Conservation (phyloP, 1,140 invertebrate species). For the Polypedilum pembai region DNA sequence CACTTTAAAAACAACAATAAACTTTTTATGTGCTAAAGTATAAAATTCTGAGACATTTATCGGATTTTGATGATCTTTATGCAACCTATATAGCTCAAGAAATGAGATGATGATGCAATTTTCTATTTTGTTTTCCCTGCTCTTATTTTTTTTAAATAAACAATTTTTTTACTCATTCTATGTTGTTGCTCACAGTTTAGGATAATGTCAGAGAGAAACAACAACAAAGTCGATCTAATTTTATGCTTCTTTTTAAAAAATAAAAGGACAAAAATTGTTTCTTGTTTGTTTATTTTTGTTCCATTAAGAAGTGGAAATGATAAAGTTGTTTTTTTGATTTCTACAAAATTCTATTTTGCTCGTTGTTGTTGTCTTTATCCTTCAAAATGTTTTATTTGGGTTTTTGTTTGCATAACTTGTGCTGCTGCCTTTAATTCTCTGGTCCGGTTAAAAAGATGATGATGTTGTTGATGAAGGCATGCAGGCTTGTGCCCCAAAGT, state of each 20-base stretch:
- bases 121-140: not conserved
- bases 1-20: too few relatives aligned
- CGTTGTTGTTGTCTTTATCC: not conserved
- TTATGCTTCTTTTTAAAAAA: not conserved
- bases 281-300: not conserved
- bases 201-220: not conserved
- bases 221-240: not conserved
- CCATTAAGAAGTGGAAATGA: conserved; percentile 23
- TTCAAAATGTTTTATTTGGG: too few relatives aligned
- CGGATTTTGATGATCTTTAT: not conserved
- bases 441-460: not conserved
- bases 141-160: not conserved
- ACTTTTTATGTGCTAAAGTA: not conserved
- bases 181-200: not conserved
- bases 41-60: conserved; percentile 3
- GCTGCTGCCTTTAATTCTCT: not conserved
- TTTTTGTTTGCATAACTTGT: too few relatives aligned
- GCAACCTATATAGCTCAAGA: not conserved
- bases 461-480: not conserved
- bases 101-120: not conserved
- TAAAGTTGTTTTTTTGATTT: conserved; percentile 26
- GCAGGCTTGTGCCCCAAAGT: conserved; percentile 1
- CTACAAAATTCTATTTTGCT: not conserved
- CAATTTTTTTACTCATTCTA: not conserved
- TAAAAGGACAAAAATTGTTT: not conserved